A percentile compares a stretch with the other conserved stretches of the same genome.
These are phyloP conservation scores for Galerucella pusilla DNA, from an alignment of 2,888 invertebrate genomes.

Conservation along the genomic window DNA sequence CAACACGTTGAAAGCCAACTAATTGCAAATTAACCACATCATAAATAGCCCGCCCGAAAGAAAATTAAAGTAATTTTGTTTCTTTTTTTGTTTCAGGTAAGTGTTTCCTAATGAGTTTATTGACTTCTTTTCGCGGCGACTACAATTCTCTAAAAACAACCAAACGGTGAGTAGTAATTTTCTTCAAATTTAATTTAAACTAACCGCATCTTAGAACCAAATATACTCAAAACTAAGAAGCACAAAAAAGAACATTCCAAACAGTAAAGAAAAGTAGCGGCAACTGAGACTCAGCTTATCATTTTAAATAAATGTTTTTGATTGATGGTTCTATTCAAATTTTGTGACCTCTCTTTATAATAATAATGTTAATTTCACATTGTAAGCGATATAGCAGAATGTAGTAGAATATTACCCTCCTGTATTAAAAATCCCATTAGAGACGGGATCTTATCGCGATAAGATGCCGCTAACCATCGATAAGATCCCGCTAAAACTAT, in stretches of 20 bases:
- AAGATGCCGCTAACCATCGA: too few relatives aligned
- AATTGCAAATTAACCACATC: slow-evolving; percentile 13
- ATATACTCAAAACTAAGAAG: slow-evolving; percentile 20
- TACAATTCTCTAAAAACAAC: slow-evolving; percentile 5
- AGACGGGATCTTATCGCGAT: too few relatives aligned
- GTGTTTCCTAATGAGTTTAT: slow-evolving; percentile 31
- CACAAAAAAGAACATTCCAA: slow-evolving; percentile 21
- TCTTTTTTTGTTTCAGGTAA: slow-evolving; percentile 28
- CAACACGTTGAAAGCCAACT: neutral
- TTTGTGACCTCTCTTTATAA: too few relatives aligned
- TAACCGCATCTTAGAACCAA: slow-evolving; percentile 18
- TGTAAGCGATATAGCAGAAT: too few relatives aligned
- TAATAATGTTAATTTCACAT: too few relatives aligned
- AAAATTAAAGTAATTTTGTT: slow-evolving; percentile 3
- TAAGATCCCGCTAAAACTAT: too few relatives aligned
- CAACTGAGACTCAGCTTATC: slow-evolving; percentile 8
- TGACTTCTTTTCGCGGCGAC: slow-evolving; percentile 20
- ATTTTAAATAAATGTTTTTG: neutral
- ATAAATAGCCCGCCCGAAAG: slow-evolving; percentile 1
- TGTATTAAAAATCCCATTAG: too few relatives aligned
- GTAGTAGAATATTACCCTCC: too few relatives aligned
- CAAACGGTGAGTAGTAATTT: slow-evolving; percentile 28
- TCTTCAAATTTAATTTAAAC: slow-evolving; percentile 29
- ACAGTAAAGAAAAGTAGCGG: slow-evolving; percentile 7
- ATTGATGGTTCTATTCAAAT: too few relatives aligned